phyloP scores from a whole-genome alignment of 2,113 vertebrate species.

The Tragelaphus strepsiceros region DNA sequence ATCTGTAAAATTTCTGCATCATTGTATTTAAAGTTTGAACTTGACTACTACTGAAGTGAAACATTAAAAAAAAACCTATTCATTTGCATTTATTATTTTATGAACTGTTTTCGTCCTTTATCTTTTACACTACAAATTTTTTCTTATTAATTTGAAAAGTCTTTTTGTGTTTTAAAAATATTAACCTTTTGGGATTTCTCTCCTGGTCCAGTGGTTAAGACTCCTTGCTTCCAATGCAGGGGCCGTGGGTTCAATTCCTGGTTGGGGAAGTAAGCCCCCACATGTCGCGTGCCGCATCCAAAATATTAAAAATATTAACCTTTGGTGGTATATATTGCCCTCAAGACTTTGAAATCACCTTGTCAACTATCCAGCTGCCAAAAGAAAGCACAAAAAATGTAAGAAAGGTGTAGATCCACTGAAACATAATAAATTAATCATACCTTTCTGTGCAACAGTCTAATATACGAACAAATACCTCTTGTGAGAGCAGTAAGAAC shows the following conservation, averaged over 20 bases:
- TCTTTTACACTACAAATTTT: background rate
- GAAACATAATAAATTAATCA: background rate
- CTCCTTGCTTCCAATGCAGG: background rate
- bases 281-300: background rate
- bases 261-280: background rate
- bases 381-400: background rate
- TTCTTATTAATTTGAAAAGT: conserved; percentile 37
- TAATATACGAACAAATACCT: background rate
- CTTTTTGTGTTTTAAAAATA: background rate
- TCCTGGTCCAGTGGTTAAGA: background rate
- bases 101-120: background rate
- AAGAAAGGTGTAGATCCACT: background rate
- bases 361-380: background rate
- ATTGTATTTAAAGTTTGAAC: background rate
- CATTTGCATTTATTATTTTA: background rate
- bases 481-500: background rate
- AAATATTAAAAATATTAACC: background rate
- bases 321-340: background rate
- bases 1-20: background rate
- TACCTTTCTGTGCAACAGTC: background rate
- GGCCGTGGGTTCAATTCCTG: background rate
- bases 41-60: background rate
- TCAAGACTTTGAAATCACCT: background rate
- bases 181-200: background rate
- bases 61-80: background rate